phyloP scores from a whole-genome alignment of 2,888 invertebrate species.

The Lymantria dispar region DNA sequence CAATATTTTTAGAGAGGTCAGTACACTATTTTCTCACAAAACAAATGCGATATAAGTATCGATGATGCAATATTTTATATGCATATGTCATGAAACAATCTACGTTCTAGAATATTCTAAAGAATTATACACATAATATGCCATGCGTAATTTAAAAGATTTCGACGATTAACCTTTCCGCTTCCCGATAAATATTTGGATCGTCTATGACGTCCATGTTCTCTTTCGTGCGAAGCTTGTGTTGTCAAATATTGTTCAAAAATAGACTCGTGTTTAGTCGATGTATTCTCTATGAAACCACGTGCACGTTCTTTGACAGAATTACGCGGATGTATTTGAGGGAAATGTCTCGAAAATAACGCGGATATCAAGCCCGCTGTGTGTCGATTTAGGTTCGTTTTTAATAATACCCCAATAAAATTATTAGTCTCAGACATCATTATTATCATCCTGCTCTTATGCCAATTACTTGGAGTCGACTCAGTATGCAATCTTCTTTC shows the following conservation, averaged over 20 bases:
- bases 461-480: too few species aligned
- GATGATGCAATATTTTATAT: too few species aligned
- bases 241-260: constrained; percentile 10
- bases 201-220: constrained; percentile 18
- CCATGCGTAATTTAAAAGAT: constrained; percentile 17
- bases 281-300: background rate
- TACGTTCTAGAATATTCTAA: constrained; percentile 27
- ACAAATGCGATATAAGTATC: too few species aligned
- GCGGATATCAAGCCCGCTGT: too few species aligned
- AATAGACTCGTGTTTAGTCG: constrained; percentile 3
- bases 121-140: constrained; percentile 21
- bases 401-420: too few species aligned
- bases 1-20: too few species aligned
- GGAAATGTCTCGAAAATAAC: too few species aligned
- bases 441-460: too few species aligned
- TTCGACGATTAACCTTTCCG: constrained; percentile 11
- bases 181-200: constrained; percentile 28
- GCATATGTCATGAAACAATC: constrained; percentile 6
- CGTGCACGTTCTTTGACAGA: background rate
- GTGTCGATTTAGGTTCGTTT: too few species aligned
- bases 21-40: too few species aligned
- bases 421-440: too few species aligned
- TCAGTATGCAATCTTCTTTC: too few species aligned
- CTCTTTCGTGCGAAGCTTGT: constrained; percentile 8
- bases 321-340: background rate